Conservation (phyloP, 37 sponge, comb jelly and placozoan species). For the Hexactinellida sp. region DNA sequence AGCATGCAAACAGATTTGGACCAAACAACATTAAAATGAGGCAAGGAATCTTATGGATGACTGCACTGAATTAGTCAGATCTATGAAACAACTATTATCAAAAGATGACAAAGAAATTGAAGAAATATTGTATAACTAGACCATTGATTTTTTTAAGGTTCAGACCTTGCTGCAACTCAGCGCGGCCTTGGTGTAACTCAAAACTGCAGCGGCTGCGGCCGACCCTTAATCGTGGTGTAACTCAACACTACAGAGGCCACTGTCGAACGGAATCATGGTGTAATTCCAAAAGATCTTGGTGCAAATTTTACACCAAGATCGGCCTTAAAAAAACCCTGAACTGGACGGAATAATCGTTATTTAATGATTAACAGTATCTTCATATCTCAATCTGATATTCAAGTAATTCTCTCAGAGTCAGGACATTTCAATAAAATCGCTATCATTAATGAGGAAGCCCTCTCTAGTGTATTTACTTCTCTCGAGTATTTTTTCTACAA, state of each 20-base stretch:
- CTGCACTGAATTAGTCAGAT: neutral
- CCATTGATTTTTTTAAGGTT: too few relatives aligned
- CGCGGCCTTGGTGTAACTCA: too few relatives aligned
- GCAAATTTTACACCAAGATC: too few relatives aligned
- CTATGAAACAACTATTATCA: neutral
- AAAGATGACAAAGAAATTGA: neutral
- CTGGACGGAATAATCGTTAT: neutral
- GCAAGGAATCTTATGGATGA: neutral
- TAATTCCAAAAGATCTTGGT: too few relatives aligned
- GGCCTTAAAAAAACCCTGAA: too few relatives aligned
- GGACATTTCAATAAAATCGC: neutral
- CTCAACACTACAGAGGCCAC: too few relatives aligned
- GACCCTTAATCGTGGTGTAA: too few relatives aligned
- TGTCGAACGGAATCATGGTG: too few relatives aligned
- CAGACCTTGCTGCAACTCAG: too few relatives aligned
- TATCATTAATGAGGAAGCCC: neutral
- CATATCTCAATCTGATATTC: neutral
- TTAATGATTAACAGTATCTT: neutral
- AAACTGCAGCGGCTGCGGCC: too few relatives aligned
- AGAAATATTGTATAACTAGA: neutral
- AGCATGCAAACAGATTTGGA: neutral
- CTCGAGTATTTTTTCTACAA: neutral
- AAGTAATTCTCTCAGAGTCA: neutral
- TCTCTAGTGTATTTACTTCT: neutral
- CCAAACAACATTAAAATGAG: neutral